Evolutionary conservation across 2,797 vertebrate species (phyloP).

Genomic region (Lateolabrax maculatus): DNA sequence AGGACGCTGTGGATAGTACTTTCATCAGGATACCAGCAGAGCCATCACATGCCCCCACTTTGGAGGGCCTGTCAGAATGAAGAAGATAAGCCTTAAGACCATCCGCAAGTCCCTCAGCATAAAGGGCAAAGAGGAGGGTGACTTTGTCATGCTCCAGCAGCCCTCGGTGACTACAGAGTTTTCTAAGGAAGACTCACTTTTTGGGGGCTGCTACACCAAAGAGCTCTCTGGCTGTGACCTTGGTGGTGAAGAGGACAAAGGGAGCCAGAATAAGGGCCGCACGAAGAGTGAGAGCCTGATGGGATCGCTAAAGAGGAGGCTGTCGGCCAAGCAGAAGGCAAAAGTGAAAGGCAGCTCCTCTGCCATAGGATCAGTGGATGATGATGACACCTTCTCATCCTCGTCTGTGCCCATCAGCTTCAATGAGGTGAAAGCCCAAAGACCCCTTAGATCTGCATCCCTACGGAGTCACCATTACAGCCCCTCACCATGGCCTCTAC

Average conservation of each 20-base stretch:
- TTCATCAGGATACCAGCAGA: conserved; percentile 81
- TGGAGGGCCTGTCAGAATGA: conserved; percentile 93
- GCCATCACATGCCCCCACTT: conserved; percentile 81
- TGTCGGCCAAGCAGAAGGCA: conserved; percentile 95
- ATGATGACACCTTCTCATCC: conserved; percentile 95
- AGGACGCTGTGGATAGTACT: conserved; percentile 85
- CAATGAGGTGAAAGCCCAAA: conserved; percentile 93
- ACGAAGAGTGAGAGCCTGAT: conserved; percentile 96
- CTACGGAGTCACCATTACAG: conserved; percentile 97
- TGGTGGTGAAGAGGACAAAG: conserved; percentile 91
- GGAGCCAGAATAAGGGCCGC: conserved; percentile 91
- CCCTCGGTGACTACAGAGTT: conserved; percentile 91
- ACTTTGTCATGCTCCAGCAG: conserved; percentile 96
- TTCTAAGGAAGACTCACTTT: conserved; percentile 95
- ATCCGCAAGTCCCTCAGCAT: conserved; percentile 98
- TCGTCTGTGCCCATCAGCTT: conserved; percentile 95
- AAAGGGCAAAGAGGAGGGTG: conserved; percentile 97
- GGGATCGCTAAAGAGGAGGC: conserved; percentile 95
- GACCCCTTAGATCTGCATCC: conserved; percentile 93
- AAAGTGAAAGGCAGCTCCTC: conserved; percentile 92
- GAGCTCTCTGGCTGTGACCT: conserved; percentile 93
- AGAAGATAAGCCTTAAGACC: conserved; percentile 99
- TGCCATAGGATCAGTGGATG: conserved; percentile 89
- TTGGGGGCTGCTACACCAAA: conserved; percentile 95
- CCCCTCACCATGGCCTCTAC: conserved; percentile 96